Percentiles rank a stretch among this genome's conserved stretches.
phyloP scores from a whole-genome alignment of 2,797 vertebrate species.

The Chiropotes sagulatus region DNA sequence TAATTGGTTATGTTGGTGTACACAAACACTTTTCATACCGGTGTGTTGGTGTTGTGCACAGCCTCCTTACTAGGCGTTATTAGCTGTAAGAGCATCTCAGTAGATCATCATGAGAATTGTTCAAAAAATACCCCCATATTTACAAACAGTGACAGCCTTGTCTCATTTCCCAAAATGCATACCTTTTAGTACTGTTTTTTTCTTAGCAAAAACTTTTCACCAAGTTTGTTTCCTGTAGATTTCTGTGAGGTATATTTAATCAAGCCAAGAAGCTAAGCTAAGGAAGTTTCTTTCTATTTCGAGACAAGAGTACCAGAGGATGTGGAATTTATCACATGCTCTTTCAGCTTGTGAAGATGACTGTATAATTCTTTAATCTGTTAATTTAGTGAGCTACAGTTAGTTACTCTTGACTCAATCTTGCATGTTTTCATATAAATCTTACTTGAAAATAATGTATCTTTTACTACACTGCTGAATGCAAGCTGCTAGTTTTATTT shows the following conservation, averaged over 20 bases:
- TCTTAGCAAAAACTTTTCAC: background rate
- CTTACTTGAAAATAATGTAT: background rate
- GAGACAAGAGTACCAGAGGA: background rate
- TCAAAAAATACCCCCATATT: background rate
- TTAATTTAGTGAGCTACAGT: background rate
- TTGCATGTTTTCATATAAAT: background rate
- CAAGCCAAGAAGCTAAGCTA: background rate
- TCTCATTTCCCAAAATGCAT: background rate
- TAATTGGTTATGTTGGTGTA: background rate
- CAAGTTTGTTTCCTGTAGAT: background rate
- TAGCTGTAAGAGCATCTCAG: background rate
- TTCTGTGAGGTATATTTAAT: background rate
- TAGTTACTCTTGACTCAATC: background rate
- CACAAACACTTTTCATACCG: background rate
- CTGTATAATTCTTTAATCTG: background rate
- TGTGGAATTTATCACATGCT: background rate
- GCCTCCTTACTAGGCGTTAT: background rate
- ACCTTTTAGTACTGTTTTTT: background rate
- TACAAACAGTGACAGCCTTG: background rate
- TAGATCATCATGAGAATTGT: background rate
- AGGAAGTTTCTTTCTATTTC: background rate
- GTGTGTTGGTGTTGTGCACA: background rate
- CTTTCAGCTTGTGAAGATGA: background rate
- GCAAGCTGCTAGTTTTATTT: background rate
- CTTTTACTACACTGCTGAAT: background rate